Conservation (phyloP, 2,797 vertebrate species). For the Poliocrania exsul region DNA sequence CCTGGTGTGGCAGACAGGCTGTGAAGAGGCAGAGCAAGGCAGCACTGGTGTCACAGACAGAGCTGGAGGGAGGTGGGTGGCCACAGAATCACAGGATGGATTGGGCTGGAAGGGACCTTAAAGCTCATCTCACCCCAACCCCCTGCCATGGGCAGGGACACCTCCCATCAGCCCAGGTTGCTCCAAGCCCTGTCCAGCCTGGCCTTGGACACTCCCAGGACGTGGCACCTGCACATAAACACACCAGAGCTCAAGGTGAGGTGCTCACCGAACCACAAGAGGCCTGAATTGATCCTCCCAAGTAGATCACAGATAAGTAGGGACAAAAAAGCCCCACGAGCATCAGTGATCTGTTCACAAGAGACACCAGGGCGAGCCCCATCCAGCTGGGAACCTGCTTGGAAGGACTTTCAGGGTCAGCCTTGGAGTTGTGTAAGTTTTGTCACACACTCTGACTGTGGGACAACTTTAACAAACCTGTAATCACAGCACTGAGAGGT, state of each 20-base stretch:
- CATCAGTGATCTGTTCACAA: not conserved
- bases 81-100: not conserved
- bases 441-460: not conserved
- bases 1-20: not conserved
- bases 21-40: not conserved
- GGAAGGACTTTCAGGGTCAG: not conserved
- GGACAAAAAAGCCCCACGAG: rapidly evolving
- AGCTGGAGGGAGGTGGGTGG: not conserved
- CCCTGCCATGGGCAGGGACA: not conserved
- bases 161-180: not conserved
- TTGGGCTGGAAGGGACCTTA: not conserved
- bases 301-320: not conserved
- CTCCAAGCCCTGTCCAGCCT: not conserved
- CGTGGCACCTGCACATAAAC: not conserved
- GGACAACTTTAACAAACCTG: not conserved
- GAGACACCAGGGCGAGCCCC: not conserved
- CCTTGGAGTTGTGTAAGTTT: not conserved
- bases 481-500: not conserved
- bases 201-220: not conserved
- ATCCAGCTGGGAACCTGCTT: not conserved
- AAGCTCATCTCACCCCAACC: not conserved
- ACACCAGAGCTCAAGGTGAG: not conserved
- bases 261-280: not conserved
- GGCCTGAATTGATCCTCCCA: not conserved
- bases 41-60: not conserved